Base-by-base conservation (phyloP, 2,888 invertebrate species). In the Oscheius onirici region DNA sequence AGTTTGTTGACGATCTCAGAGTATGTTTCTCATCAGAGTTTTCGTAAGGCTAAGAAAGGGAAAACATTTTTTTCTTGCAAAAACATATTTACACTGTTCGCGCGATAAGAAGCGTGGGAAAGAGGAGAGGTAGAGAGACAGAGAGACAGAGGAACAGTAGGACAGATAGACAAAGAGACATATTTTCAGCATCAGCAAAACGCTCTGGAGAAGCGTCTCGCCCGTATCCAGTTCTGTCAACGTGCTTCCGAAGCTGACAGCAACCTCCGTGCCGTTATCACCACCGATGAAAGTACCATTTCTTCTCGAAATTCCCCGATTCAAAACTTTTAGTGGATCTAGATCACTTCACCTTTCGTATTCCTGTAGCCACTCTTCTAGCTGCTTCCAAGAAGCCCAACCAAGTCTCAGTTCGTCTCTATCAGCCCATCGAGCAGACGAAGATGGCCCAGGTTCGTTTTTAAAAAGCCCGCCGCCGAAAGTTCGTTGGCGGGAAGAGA, bases 381-480 rank as follows among this genome's bases (percentile, higher is more conserved):
- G 17, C 26, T 8, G 34, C 41, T 15, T 43, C 49, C 26, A 10
- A 28, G 20, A 17, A n/a, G 34, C 46, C 44, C 15, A 70, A 70
- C 54, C 63, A 63, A 17, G 40, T 70, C 8, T 41, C 61, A 15
- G 54, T 70, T 24, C 52, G 63, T 22, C 52, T 63, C n/a, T 70
- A 70, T 51, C 52, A 61, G 43, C 70, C 70, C 1, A 44, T 70
- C 28, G 70, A 70, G 54, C 43, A 44, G 57, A 70, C 63, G n/a
- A 61, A 63, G 15, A 63, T 61, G 61, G 70, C 70, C 3, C 70
- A 70, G 63, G 70, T 70, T 20, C 17, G 57, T 55, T n/a, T 52
- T 17, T 13, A 13, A 52, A 52, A 24, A n/a, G 0, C 2, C n/a
- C 26, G 52, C 22, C 17, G 17, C n/a, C n/a, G 52, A 52, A 52